A percentile compares a stretch with the other conserved stretches of the same genome.
Evolutionary conservation across 1,140 invertebrate species (phyloP).

Genomic region (Camponotus pennsylvanicus): DNA sequence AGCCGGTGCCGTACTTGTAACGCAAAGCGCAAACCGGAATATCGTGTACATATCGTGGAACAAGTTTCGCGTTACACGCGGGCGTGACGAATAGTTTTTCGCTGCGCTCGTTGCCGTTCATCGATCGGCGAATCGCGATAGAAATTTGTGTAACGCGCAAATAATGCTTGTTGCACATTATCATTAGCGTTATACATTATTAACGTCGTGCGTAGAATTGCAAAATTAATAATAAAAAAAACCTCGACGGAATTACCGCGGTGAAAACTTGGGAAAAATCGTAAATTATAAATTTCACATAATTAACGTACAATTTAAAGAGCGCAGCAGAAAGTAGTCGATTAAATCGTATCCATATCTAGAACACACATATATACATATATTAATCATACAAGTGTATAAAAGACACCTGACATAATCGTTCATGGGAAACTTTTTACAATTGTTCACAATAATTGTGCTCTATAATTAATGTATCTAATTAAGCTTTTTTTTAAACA

Average conservation of each 20-base stretch:
- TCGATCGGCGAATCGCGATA: conserved; percentile 9
- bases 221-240: no score
- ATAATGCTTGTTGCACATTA: not conserved
- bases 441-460: not conserved
- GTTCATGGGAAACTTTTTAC: not conserved
- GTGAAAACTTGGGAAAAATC: conserved; percentile 33
- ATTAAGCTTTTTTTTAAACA: not conserved
- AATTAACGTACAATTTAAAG: conserved; percentile 7
- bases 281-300: not conserved
- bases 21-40: conserved; percentile 32
- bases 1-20: not conserved
- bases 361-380: not conserved
- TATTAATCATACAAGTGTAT: not conserved
- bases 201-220: not conserved
- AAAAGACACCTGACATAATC: not conserved
- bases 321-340: not conserved
- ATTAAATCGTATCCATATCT: conserved; percentile 24
- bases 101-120: conserved; percentile 30
- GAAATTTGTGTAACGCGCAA: not conserved
- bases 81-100: conserved; percentile 23
- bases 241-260: not conserved
- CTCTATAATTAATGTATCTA: not conserved
- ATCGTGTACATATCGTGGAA: conserved; percentile 19
- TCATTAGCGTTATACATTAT: conserved; percentile 13
- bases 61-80: conserved; percentile 39